Evolutionary conservation across 2,797 vertebrate species (phyloP).

Genomic region (Microcaecilia unicolor): DNA sequence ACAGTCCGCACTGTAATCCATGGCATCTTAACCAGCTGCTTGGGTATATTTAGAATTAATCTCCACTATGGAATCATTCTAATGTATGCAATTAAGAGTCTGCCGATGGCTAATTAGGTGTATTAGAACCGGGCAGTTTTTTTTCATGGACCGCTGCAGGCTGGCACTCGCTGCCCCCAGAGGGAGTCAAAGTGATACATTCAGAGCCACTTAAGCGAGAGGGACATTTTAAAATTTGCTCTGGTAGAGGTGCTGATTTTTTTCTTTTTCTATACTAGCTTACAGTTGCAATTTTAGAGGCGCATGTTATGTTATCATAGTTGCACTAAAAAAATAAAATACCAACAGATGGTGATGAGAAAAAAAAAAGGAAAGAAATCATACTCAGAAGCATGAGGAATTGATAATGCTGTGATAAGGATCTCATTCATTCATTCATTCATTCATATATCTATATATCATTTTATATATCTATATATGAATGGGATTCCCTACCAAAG

Average conservation of each 20-base stretch:
- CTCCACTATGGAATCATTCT: constrained; percentile 97
- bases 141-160: constrained; percentile 34
- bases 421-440: too few species aligned
- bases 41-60: constrained; percentile 99
- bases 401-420: too few species aligned
- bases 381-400: too few species aligned
- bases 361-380: too few species aligned
- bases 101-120: constrained; percentile 98
- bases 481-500: too few species aligned
- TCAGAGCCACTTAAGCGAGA: constrained; percentile 12
- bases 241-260: background rate
- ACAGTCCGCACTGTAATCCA: constrained; percentile 83
- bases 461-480: too few species aligned
- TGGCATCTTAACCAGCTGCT: constrained; percentile 88
- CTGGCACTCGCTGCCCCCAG: constrained; percentile 24
- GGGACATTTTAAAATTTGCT: background rate
- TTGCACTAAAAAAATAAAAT: too few species aligned
- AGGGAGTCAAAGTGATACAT: constrained; percentile 22
- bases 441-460: too few species aligned
- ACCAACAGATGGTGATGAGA: too few species aligned
- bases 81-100: constrained; percentile 99
- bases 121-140: constrained; percentile 77
- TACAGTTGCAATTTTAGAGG: background rate
- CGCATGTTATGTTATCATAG: too few species aligned
- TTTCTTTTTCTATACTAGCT: background rate